Evolutionary conservation across 2,888 invertebrate species (phyloP).

Genomic region (Terebella lapidaria): DNA sequence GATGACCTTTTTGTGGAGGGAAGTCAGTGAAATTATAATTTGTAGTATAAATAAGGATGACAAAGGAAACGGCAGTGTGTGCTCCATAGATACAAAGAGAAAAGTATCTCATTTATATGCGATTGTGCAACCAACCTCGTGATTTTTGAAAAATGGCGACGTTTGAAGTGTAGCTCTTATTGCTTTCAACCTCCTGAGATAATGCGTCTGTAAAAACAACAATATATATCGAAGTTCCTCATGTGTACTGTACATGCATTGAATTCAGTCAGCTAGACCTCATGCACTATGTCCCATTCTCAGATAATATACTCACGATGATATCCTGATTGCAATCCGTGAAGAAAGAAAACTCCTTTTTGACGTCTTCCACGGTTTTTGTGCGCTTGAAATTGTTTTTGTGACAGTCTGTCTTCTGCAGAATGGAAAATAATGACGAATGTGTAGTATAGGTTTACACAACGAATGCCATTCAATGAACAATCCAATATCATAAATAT

Average conservation of each 20-base stretch:
- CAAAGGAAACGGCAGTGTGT: background rate
- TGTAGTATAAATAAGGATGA: background rate
- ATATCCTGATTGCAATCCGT: slow-evolving; percentile 73
- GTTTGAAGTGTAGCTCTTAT: slow-evolving; percentile 38
- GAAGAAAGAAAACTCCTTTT: slow-evolving; percentile 75
- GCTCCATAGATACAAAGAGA: no score
- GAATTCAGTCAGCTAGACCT: no score
- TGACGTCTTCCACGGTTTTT: slow-evolving; percentile 72
- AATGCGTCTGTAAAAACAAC: slow-evolving; percentile 32
- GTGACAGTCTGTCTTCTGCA: slow-evolving; percentile 73
- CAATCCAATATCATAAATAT: no score
- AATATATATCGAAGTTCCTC: no score
- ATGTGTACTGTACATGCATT: no score
- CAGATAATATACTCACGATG: slow-evolving; percentile 65
- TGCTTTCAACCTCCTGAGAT: slow-evolving; percentile 38
- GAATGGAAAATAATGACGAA: background rate
- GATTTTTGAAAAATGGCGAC: slow-evolving; percentile 42
- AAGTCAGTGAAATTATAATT: background rate
- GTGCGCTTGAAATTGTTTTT: slow-evolving; percentile 94
- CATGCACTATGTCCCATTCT: no score
- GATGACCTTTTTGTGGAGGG: slow-evolving; percentile 39
- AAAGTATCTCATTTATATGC: no score
- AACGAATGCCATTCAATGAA: no score
- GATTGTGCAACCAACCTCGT: no score
- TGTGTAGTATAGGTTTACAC: background rate